phyloP scores from a whole-genome alignment of 2,113 vertebrate genomes.

The Pomatorhinus ruficollis region DNA sequence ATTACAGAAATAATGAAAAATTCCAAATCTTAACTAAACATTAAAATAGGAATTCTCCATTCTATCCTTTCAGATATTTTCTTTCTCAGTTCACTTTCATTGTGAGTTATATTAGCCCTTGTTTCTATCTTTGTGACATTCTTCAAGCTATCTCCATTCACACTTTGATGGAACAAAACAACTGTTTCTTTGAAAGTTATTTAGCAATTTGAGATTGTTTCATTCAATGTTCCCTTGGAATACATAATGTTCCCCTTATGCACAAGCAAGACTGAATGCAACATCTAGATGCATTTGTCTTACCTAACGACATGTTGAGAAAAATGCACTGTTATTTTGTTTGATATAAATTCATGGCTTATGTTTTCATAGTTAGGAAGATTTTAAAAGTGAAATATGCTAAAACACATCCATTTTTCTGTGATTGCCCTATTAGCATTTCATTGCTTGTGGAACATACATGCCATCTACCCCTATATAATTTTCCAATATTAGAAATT shows the following conservation, averaged over 20 bases:
- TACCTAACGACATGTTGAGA: not conserved
- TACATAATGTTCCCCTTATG: not conserved
- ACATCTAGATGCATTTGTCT: not conserved
- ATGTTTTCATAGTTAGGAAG: not conserved
- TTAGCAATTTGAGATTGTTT: slow-evolving; percentile 24
- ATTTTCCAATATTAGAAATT: not conserved
- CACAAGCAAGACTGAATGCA: not conserved
- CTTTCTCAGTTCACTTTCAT: not conserved
- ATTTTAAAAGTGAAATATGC: not conserved
- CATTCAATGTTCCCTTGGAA: not conserved
- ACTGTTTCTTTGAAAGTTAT: slow-evolving; percentile 14
- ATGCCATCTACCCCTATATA: not conserved
- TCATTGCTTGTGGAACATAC: not conserved
- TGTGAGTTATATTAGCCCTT: not conserved
- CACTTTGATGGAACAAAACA: slow-evolving; percentile 1
- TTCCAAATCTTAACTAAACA: not conserved
- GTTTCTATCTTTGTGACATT: not conserved
- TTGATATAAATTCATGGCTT: not conserved
- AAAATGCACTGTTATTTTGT: not conserved
- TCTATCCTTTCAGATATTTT: slow-evolving; percentile 7
- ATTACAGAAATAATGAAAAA: not conserved
- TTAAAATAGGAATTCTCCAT: not conserved
- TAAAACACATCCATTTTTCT: not conserved
- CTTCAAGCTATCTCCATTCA: not conserved
- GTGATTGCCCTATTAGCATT: not conserved